Base-by-base conservation (phyloP, 23 tunicate genomes). In the Trididemnum clinides region DNA sequence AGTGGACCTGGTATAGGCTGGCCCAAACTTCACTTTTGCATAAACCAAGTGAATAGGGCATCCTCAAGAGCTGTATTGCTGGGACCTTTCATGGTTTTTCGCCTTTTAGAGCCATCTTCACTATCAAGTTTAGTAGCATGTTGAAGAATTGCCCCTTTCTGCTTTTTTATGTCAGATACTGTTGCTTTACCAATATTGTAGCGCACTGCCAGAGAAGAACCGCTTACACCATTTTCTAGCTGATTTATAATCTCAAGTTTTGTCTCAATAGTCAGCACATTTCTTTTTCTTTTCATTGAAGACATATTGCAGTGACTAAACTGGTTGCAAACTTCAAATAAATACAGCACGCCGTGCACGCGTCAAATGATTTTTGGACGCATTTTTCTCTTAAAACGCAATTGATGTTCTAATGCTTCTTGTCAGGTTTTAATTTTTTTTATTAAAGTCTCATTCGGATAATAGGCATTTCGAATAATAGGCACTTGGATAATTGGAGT, bases 101-200 rank as follows among this genome's bases (percentile, higher is more conserved):
- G 75, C n/a, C 75, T 66, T 66, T 66, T 66, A 66, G 75, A 66
- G 75, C 75, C 75, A 66, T 66, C 75, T 66, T 66, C 75, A 66
- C 37, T 66, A 66, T 66, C 75, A 66, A 66, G 75, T 66, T 66
- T 66, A 66, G 75, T 37, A 29, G 75, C 75, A 66, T 66, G 75
- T 66, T 66, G 75, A 66, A 66, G 75, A 66, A 66, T 66, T 66
- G 75, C 75, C 75, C n/a, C 75, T 66, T 66, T 66, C 75, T 66
- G 75, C 75, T 66, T 66, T 32, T 66, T 66, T 66, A 66, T 66
- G 75, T 29, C 75, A 66, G 37, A 66, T 66, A 66, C 75, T 66
- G 75, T 66, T 66, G 75, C 75, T 66, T 66, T 66, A 66, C 75
- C 75, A 20, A 66, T 31, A 66, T 66, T 66, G 75, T 66, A 66